Evolutionary conservation across 2,113 vertebrate species (phyloP).

Genomic region (Notarius lentiginosus): DNA sequence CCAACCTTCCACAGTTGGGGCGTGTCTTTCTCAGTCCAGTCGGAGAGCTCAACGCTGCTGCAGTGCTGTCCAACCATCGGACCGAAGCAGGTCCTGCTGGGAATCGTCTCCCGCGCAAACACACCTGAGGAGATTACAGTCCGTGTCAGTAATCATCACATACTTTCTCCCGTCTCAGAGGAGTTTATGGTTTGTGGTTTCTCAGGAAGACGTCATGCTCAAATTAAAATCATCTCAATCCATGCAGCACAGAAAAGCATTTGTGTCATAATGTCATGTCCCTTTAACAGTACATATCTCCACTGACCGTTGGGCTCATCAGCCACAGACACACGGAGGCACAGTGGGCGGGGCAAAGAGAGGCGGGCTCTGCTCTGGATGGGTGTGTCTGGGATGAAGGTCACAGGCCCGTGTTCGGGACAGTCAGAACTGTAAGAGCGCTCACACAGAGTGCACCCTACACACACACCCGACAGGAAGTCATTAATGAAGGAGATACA

Average conservation of each 20-base stretch:
- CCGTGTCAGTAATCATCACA: background rate
- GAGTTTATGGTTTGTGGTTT: background rate
- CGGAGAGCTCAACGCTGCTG: conserved; percentile 87
- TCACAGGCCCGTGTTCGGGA: conserved; percentile 92
- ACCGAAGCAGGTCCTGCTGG: conserved; percentile 92
- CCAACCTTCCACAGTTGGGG: conserved; percentile 92
- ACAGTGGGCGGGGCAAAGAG: conserved; percentile 89
- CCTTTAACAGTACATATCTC: conserved; percentile 52
- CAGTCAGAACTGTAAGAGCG: conserved; percentile 93
- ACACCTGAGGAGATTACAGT: conserved; percentile 78
- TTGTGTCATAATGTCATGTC: too few species aligned
- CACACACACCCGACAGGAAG: background rate
- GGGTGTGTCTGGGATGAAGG: conserved; percentile 89
- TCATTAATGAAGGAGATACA: background rate
- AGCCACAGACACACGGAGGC: conserved; percentile 85
- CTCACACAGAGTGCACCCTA: conserved; percentile 97
- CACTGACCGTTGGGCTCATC: conserved; percentile 86
- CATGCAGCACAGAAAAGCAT: background rate
- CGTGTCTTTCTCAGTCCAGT: conserved; percentile 91
- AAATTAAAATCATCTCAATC: too few species aligned
- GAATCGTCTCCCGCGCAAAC: conserved; percentile 86
- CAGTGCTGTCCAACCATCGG: conserved; percentile 94
- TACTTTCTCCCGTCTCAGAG: background rate
- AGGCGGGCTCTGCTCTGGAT: conserved; percentile 93
- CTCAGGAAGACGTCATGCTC: background rate